These are phyloP conservation scores for Meganola albula DNA, from an alignment of 2,888 invertebrate genomes.

Conservation along the genomic window DNA sequence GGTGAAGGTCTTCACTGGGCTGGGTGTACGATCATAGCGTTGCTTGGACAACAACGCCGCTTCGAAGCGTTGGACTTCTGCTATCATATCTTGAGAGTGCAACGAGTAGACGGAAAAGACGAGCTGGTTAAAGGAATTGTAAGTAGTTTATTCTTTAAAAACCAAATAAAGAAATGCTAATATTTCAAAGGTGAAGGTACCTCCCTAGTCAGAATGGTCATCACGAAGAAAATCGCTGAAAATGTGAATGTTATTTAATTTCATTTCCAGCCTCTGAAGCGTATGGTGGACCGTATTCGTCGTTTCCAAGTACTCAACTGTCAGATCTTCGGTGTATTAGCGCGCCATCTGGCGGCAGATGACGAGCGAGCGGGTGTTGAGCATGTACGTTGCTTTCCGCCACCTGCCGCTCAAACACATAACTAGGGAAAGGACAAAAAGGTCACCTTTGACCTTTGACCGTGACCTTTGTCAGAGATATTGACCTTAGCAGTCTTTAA, in stretches of 20 bases:
- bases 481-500: too few species aligned
- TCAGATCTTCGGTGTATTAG: slow-evolving; percentile 96
- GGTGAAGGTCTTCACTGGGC: slow-evolving; percentile 99
- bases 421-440: slow-evolving; percentile 7
- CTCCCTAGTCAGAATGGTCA: too few species aligned
- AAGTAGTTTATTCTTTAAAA: too few species aligned
- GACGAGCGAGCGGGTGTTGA: slow-evolving; percentile 88
- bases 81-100: slow-evolving; percentile 97
- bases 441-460: too few species aligned
- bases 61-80: slow-evolving; percentile 99
- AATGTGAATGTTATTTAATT: too few species aligned
- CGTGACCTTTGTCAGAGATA: too few species aligned
- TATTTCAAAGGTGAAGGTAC: too few species aligned
- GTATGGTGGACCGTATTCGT: slow-evolving; percentile 98
- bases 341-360: slow-evolving; percentile 94
- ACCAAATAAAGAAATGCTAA: too few species aligned
- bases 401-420: slow-evolving; percentile 78
- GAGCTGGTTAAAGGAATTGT: slow-evolving; percentile 96
- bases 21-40: slow-evolving; percentile 96
- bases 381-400: slow-evolving; percentile 97
- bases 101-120: slow-evolving; percentile 97
- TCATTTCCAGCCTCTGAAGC: slow-evolving; percentile 86
- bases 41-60: slow-evolving; percentile 95
- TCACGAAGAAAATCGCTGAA: too few species aligned
- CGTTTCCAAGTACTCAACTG: slow-evolving; percentile 99